These are phyloP conservation scores for Carassius carassius DNA, from an alignment of 2,113 vertebrate genomes.

Conservation along the genomic window DNA sequence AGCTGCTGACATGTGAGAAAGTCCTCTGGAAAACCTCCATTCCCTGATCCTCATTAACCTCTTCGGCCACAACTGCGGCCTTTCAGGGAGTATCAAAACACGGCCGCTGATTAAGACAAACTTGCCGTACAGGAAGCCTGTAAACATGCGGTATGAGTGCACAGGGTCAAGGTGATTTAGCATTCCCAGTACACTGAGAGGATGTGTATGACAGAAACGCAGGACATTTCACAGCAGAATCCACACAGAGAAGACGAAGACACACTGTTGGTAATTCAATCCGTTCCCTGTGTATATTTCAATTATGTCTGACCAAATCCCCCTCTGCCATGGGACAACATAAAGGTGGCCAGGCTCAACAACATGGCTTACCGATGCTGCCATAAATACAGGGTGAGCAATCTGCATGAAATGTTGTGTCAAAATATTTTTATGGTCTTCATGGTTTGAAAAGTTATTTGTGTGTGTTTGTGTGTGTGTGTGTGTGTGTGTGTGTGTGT, in stretches of 20 bases:
- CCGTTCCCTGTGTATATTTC: neutral
- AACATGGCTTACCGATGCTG: neutral
- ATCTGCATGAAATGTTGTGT: neutral
- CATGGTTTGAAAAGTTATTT: neutral
- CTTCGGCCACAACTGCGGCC: slow-evolving; percentile 19
- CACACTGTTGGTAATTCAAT: slow-evolving; percentile 43
- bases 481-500: neutral
- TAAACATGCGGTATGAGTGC: neutral
- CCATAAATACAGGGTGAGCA: slow-evolving; percentile 3
- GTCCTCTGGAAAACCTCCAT: slow-evolving; percentile 35
- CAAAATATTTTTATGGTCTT: neutral
- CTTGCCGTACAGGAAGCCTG: slow-evolving; percentile 15
- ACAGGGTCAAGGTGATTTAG: slow-evolving; percentile 20
- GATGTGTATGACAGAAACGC: slow-evolving; percentile 18
- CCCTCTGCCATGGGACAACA: neutral
- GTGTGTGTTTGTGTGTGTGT: neutral
- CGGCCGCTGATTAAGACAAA: slow-evolving; percentile 29
- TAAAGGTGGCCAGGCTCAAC: neutral
- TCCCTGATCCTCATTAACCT: slow-evolving; percentile 50
- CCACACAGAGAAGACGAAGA: slow-evolving; percentile 21
- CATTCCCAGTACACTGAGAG: slow-evolving; percentile 17
- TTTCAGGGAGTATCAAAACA: slow-evolving; percentile 42
- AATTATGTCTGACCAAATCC: neutral
- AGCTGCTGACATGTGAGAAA: slow-evolving; percentile 4
- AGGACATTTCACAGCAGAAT: slow-evolving; percentile 24